Conservation (phyloP, 2,113 vertebrate genomes). For the Grus americana region DNA sequence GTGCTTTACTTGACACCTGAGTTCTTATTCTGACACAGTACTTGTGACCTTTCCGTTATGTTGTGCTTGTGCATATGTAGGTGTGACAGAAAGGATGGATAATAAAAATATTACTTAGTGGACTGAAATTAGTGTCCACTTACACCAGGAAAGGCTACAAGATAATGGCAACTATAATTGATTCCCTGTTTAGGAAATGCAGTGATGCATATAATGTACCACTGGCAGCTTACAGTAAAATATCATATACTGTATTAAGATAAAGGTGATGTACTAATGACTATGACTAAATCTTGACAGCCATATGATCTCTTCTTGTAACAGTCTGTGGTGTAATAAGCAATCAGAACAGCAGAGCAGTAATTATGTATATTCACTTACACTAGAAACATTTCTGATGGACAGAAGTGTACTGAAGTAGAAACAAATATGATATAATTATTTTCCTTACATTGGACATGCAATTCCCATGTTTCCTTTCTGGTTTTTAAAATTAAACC, state of each 20-base stretch:
- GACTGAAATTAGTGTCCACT: background rate
- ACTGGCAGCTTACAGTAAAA: background rate
- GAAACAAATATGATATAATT: background rate
- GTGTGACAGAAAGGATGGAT: background rate
- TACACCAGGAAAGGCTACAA: background rate
- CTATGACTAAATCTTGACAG: slow-evolving; percentile 21
- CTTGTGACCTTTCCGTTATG: background rate
- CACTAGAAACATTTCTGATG: background rate
- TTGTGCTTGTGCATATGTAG: background rate
- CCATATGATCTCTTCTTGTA: slow-evolving; percentile 15
- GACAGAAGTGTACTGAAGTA: background rate
- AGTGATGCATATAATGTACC: background rate
- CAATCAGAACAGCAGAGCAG: slow-evolving; percentile 21
- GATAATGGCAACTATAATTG: background rate
- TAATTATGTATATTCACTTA: slow-evolving; percentile 14
- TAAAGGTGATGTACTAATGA: slow-evolving; percentile 1
- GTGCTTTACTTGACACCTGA: background rate
- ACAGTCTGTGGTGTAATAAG: background rate
- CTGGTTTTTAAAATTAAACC: background rate
- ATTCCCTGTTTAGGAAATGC: background rate
- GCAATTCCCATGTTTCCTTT: background rate
- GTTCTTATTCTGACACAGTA: background rate
- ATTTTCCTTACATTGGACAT: background rate
- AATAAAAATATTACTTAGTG: background rate
- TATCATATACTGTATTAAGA: background rate